Conservation (phyloP, 2,888 invertebrate genomes). For the Perithous albicinctus region DNA sequence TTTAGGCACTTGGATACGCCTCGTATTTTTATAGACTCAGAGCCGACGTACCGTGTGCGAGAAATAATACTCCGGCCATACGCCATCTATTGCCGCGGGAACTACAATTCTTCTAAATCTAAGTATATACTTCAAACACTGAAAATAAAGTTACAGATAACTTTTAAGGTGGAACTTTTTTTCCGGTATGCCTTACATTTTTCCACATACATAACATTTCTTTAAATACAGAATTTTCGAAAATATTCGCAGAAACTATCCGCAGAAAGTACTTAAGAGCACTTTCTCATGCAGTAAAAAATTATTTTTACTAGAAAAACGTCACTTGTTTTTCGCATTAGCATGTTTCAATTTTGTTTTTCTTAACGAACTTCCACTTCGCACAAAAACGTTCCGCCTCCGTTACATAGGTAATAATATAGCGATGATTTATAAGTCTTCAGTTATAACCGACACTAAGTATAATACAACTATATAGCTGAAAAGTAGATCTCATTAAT, state of each 20-base stretch:
- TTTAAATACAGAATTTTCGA: too few species aligned
- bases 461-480: constrained; percentile 18
- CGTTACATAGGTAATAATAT: neutral
- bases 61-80: neutral
- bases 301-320: neutral
- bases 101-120: neutral
- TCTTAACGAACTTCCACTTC: neutral
- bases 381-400: neutral
- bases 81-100: neutral
- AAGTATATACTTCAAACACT: too few species aligned
- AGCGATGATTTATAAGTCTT: neutral
- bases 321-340: neutral
- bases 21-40: neutral
- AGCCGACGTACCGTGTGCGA: neutral
- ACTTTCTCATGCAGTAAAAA: too few species aligned
- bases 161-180: too few species aligned
- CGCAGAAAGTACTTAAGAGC: too few species aligned
- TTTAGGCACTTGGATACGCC: neutral
- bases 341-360: neutral
- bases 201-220: too few species aligned
- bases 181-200: too few species aligned
- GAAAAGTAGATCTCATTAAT: constrained; percentile 65
- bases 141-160: too few species aligned
- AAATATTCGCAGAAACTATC: too few species aligned
- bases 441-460: neutral